Conservation (phyloP, 2,797 vertebrate genomes). For the Diplodus sargus region DNA sequence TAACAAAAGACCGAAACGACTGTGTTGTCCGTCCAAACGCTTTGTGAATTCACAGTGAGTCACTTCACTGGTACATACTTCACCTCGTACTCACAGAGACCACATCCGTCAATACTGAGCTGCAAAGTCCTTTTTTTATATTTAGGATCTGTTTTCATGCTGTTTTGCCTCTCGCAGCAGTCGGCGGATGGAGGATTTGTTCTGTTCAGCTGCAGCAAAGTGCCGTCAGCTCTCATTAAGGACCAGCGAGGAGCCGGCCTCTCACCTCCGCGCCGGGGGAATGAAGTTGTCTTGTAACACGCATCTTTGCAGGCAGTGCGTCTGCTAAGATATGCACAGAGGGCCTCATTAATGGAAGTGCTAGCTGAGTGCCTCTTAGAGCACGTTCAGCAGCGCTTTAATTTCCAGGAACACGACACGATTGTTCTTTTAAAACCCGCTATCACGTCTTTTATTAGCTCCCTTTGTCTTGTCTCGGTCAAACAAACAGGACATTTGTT, state of each 20-base stretch:
- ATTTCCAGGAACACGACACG: not conserved
- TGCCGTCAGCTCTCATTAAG: conserved; percentile 17
- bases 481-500: not conserved
- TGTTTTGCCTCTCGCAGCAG: not conserved
- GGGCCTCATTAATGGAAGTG: conserved; percentile 24
- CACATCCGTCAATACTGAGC: conserved; percentile 4
- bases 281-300: conserved; percentile 4
- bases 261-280: conserved; percentile 14
- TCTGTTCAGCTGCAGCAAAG: not conserved
- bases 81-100: conserved; percentile 9
- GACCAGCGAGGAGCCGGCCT: not conserved
- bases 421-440: not conserved
- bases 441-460: not conserved
- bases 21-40: not conserved
- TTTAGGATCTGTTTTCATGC: not conserved
- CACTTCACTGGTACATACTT: conserved; percentile 4
- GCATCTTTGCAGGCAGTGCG: not conserved
- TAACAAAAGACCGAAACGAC: not conserved
- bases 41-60: conserved; percentile 21
- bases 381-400: not conserved
- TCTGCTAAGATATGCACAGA: conserved; percentile 21
- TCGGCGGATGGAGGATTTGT: not conserved
- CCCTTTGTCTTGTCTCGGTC: not conserved
- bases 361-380: not conserved
- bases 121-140: not conserved